Evolutionary conservation across 1,140 invertebrate genomes (phyloP).

Genomic region (Drosophila eugracilis): DNA sequence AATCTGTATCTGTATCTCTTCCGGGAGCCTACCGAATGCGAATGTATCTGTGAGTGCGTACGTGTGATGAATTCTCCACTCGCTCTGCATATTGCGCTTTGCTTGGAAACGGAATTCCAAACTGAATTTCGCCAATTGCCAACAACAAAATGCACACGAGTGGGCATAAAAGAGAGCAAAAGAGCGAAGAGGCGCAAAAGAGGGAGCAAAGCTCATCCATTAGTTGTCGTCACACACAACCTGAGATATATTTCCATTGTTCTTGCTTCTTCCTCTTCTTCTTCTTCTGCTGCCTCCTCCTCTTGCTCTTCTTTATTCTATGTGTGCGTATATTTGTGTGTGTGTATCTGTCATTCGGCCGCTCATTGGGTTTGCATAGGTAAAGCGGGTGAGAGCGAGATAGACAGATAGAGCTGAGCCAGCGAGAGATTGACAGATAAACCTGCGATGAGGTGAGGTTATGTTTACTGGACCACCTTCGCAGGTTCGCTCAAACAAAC

Average conservation of each 20-base stretch:
- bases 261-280: constrained; percentile 26
- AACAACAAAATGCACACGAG: constrained; percentile 21
- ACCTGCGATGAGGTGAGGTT: constrained; percentile 42
- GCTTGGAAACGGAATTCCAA: constrained; percentile 20
- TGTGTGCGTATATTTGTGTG: constrained; percentile 20
- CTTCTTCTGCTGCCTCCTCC: too few species aligned
- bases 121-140: constrained; percentile 36
- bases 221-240: constrained; percentile 45
- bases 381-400: constrained; percentile 20
- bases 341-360: constrained; percentile 63
- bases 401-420: constrained; percentile 9
- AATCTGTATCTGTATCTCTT: constrained; percentile 3
- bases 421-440: constrained; percentile 51
- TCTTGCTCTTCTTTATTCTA: constrained; percentile 48
- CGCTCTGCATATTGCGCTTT: constrained; percentile 27
- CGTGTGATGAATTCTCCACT: constrained; percentile 1
- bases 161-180: constrained; percentile 6
- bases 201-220: constrained; percentile 49
- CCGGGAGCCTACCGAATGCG: not conserved
- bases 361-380: constrained; percentile 59
- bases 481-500: constrained; percentile 35
- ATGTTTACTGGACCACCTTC: constrained; percentile 55
- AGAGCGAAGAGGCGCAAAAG: constrained; percentile 17
- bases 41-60: not conserved
- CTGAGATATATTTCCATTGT: constrained; percentile 44